Evolutionary conservation across 2,797 vertebrate species (phyloP).

Genomic region (Tragelaphus eurycerus): DNA sequence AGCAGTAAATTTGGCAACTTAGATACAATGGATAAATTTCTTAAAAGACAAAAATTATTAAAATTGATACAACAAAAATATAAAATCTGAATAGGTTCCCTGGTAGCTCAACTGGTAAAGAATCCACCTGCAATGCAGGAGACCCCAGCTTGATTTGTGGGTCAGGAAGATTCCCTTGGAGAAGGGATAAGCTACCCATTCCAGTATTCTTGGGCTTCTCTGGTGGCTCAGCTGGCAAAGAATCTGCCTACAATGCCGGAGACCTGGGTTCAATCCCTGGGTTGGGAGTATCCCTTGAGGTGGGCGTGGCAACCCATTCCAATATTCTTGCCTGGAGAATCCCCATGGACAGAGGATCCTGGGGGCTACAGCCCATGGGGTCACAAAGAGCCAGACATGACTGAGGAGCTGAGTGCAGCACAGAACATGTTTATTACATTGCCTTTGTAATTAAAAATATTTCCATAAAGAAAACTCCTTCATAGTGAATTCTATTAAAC

Average conservation of each 20-base stretch:
- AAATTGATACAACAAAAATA: neutral
- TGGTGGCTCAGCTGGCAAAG: neutral
- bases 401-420: neutral
- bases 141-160: neutral
- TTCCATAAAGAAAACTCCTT: neutral
- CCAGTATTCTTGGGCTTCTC: neutral
- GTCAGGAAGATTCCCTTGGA: neutral
- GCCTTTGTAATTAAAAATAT: neutral
- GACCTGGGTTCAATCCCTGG: neutral
- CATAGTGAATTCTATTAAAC: neutral
- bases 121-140: neutral
- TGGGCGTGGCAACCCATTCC: rapidly evolving
- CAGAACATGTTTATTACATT: neutral
- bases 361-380: neutral
- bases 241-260: neutral
- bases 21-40: neutral
- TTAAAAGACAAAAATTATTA: constrained; percentile 4
- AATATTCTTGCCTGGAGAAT: neutral
- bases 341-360: neutral
- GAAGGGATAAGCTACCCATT: neutral
- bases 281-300: neutral
- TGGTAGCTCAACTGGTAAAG: neutral
- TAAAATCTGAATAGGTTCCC: neutral
- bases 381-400: neutral
- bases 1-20: neutral